Percentiles rank a stretch among this genome's conserved stretches.
phyloP scores from a whole-genome alignment of 2,113 vertebrate genomes.

The Tachuris rubrigastra region DNA sequence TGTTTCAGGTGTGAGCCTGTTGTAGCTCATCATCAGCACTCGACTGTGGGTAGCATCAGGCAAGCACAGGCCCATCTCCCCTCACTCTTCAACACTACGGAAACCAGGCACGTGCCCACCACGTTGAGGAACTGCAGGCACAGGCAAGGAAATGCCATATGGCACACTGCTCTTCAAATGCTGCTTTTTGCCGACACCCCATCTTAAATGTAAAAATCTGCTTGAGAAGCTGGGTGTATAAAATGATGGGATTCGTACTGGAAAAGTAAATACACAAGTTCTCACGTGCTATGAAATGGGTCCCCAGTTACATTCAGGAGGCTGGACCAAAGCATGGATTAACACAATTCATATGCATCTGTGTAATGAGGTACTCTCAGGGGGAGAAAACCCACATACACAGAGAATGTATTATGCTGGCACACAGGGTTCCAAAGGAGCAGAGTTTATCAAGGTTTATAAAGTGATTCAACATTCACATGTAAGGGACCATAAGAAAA shows the following conservation, averaged over 20 bases:
- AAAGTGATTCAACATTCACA: not conserved
- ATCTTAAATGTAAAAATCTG: not conserved
- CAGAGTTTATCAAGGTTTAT: not conserved
- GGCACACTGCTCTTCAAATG: not conserved
- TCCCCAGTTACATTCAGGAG: not conserved
- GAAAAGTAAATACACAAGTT: not conserved
- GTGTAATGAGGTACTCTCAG: not conserved
- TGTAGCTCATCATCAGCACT: not conserved
- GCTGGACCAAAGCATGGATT: not conserved
- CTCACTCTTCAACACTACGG: accelerated
- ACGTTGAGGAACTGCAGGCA: not conserved
- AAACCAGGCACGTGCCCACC: accelerated
- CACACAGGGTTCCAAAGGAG: not conserved
- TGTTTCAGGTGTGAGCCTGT: not conserved
- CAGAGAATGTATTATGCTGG: accelerated
- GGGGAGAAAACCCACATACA: not conserved
- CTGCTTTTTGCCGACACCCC: not conserved
- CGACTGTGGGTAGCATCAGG: not conserved
- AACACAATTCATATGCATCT: not conserved
- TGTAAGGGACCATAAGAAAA: not conserved
- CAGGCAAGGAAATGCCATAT: not conserved
- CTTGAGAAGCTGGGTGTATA: not conserved
- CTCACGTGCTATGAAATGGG: not conserved
- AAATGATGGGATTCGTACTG: not conserved
- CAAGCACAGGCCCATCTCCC: not conserved